Base-by-base conservation (phyloP, 2,797 vertebrate species). In the Tenualosa thibaudeaui region DNA sequence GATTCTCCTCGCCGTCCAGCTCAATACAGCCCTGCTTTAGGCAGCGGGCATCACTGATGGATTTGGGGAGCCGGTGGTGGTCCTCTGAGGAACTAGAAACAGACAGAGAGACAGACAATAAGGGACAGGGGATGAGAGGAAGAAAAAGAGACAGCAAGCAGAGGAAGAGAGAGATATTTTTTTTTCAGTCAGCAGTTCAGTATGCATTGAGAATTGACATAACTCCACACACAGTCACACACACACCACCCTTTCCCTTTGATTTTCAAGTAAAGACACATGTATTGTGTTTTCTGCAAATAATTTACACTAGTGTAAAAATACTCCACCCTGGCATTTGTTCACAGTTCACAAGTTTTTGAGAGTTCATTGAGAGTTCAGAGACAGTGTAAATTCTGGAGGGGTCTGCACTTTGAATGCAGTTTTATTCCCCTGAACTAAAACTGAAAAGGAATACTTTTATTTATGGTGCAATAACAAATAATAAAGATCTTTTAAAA, bases 11-110 rank as follows among this genome's bases (percentile, higher is more conserved):
- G 0, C 89, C 90, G 0, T 88, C 86, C 9, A 68, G 84, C 40
- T 82, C 91, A 81, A 93, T 53, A 62, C 96, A 96, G 84, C 90
- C 87, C 0, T 81, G 81, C 19, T 86, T 94, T 82, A 92, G 89
- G 75, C 95, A 96, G 60, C 89, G 81, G 1, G 94, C 93, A 0
- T 93, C 85, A 3, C 86, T 87, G 62, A 96, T 91, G 13, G 0
- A 10, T 4, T 0, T 2, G 0, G 96, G 96, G 5, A 95, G 43
- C 53, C 93, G 92, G 12, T 90, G 88, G 0, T 2, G 0, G 0
- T 89, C 87, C 0, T 0, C 71, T 5, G 89, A 86, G 2, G 87
- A 83, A 71, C 95, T 96, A 87, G 0, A 56, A 62, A 58, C 0
- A 7, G 19, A 40, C 0, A 4, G 9, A 78, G 26, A 71, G 0